Evolutionary conservation across 2,113 vertebrate species (phyloP).

Genomic region (Etheostoma cragini): DNA sequence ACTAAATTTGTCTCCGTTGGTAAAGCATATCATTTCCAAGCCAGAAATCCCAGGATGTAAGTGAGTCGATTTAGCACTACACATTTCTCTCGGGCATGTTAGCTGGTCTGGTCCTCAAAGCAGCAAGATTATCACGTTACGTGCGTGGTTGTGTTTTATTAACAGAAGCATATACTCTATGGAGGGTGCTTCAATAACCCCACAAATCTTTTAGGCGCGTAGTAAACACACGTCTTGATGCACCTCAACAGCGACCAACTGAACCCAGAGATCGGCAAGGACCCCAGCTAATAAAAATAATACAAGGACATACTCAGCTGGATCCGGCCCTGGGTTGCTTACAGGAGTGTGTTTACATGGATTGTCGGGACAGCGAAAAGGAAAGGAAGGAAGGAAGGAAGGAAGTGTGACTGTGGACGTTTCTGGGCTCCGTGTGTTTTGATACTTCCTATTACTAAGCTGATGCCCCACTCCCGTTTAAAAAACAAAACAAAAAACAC

Average conservation of each 20-base stretch:
- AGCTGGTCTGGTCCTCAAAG: conserved; percentile 37
- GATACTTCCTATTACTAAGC: conserved; percentile 28
- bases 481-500: conserved; percentile 17
- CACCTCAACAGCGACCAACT: conserved; percentile 38
- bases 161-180: conserved; percentile 61
- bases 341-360: conserved; percentile 36
- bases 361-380: conserved; percentile 69
- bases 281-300: conserved; percentile 58
- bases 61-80: conserved; percentile 33
- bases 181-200: conserved; percentile 28
- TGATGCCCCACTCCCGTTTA: conserved; percentile 31
- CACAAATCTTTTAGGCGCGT: conserved; percentile 60
- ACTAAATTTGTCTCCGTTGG: conserved; percentile 23
- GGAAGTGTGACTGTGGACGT: conserved; percentile 33
- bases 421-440: conserved; percentile 31
- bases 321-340: conserved; percentile 28
- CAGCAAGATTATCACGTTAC: conserved; percentile 30
- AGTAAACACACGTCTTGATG: conserved; percentile 65
- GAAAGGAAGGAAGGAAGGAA: conserved; percentile 27
- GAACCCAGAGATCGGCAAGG: conserved; percentile 28
- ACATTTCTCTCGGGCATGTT: conserved; percentile 36
- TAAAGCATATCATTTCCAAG: conserved; percentile 31
- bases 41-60: conserved; percentile 36
- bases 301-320: conserved; percentile 45
- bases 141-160: conserved; percentile 52